phyloP scores from a whole-genome alignment of 2,888 invertebrate genomes.

The Drosophila testacea region DNA sequence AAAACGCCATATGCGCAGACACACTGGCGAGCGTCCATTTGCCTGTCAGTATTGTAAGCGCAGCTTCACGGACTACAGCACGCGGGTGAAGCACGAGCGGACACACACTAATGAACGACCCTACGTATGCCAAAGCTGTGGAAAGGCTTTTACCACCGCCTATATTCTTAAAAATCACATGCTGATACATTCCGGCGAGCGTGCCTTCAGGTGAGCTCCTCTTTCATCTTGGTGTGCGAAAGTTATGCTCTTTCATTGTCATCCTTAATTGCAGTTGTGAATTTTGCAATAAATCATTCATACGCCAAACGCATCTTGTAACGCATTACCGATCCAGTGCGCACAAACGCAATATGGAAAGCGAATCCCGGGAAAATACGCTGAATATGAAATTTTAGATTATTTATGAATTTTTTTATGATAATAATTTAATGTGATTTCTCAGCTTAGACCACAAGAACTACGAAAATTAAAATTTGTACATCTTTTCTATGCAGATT shows the following conservation, averaged over 20 bases:
- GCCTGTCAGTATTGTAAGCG: constrained; percentile 74
- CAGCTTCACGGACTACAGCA: constrained; percentile 71
- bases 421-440: not conserved
- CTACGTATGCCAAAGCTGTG: constrained; percentile 71
- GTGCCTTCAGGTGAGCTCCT: no score
- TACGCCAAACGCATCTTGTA: constrained; percentile 60
- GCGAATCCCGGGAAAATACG: constrained; percentile 9
- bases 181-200: constrained; percentile 68
- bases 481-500: no score
- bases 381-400: not conserved
- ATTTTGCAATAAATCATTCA: constrained; percentile 59
- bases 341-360: constrained; percentile 58
- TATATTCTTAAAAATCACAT: constrained; percentile 73
- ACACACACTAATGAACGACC: constrained; percentile 80
- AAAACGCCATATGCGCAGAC: constrained; percentile 75
- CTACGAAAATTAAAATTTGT: no score
- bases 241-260: not conserved
- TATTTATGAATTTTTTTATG: not conserved
- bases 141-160: constrained; percentile 76
- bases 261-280: constrained; percentile 46
- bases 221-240: not conserved
- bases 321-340: constrained; percentile 57
- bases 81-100: constrained; percentile 70
- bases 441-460: not conserved
- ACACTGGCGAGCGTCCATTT: constrained; percentile 72